Base-by-base conservation (phyloP, 2,797 vertebrate genomes). In the Sibirionetta formosa region DNA sequence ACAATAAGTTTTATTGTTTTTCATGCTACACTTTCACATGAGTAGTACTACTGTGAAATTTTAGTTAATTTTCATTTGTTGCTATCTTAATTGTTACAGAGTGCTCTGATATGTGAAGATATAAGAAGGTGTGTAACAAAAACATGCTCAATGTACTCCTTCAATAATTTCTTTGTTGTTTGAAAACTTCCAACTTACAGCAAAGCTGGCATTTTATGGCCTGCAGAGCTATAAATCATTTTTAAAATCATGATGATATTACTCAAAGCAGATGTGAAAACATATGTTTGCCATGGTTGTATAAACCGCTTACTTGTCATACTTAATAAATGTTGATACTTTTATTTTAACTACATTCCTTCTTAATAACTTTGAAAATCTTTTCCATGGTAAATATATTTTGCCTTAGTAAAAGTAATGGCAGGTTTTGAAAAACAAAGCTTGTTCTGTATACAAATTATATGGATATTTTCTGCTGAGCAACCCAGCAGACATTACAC, bases 231-330 rank as follows among this genome's bases (percentile, higher is more conserved):
- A 98, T 98, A 98, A 98, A 98, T 98, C 96, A 98, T 98, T 97
- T 97, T 97, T 89, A 94, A 97, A 98, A 98, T 98, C 96, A 98
- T 98, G 96, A 98, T 98, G 97, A 97, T 97, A 98, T 97, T 98
- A 98, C 96, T 97, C 93, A 98, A 98, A 98, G 96, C 97, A 98
- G 97, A 98, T 98, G 98, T 98, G 98, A 97, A 98, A 98, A 97
- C 97, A 98, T 98, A 98, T 98, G 98, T 96, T 98, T 98, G 91
- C 96, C 95, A 96, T 40, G 96, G 93, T 86, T 97, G 93, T 96
- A 96, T 96, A 97, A 98, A 97, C 77, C 84, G 92, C 96, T 98
- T 97, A 97, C 97, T 98, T 98, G 97, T 97, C 97, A 97, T 94
- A 96, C 93, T 97, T 97, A 98, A 98, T 98, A 97, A 97, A 97